These are phyloP conservation scores for Epinotia demarniana DNA, from an alignment of 2,888 invertebrate genomes.

Conservation along the genomic window DNA sequence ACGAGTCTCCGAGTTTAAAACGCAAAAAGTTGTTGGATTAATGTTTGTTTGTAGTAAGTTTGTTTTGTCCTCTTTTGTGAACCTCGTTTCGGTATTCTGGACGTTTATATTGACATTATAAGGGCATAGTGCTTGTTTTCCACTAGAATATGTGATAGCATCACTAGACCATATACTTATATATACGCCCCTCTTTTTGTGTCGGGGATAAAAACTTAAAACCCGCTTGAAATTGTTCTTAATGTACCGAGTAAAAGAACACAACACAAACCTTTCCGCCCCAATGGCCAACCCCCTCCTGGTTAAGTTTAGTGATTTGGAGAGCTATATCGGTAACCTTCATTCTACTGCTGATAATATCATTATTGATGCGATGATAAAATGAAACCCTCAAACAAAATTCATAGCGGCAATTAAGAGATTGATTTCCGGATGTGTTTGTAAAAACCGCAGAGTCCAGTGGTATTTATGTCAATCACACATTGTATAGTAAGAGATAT, in stretches of 20 bases:
- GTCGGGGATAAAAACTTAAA: too few species aligned
- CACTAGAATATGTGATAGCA: background rate
- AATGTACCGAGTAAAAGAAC: too few species aligned
- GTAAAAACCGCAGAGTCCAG: background rate
- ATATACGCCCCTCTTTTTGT: too few species aligned
- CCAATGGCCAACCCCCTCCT: too few species aligned
- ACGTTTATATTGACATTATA: background rate
- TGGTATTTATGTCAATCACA: background rate
- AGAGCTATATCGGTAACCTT: too few species aligned
- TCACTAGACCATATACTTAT: too few species aligned
- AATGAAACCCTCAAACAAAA: slow-evolving; percentile 15
- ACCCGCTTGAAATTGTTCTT: too few species aligned
- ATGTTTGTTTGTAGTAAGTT: slow-evolving; percentile 26
- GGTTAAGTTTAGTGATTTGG: too few species aligned
- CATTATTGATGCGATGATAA: background rate
- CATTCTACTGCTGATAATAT: too few species aligned
- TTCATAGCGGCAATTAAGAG: background rate
- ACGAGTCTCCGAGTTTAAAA: slow-evolving; percentile 34
- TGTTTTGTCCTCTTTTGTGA: background rate
- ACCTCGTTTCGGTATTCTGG: background rate
- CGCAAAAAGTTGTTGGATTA: slow-evolving; percentile 31
- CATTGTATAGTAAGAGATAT: too few species aligned
- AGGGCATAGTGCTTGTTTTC: background rate
- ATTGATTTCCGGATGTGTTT: slow-evolving; percentile 7
- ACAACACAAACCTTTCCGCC: too few species aligned